Base-by-base conservation (phyloP, 1,140 invertebrate genomes). In the Anoplolepis gracilipes region DNA sequence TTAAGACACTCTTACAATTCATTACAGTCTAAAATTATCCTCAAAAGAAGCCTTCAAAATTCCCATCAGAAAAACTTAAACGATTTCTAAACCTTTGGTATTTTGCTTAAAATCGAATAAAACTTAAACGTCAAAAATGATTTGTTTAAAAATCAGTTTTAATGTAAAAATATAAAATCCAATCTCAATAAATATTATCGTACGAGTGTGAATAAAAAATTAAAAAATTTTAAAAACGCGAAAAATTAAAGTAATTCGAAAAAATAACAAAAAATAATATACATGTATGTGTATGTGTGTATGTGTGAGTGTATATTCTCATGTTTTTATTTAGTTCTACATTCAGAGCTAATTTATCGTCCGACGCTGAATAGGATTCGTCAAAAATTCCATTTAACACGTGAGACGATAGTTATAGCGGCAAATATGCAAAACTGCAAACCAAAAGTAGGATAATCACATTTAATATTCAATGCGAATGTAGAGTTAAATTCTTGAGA, bases 51-150 rank as follows among this genome's bases (percentile, higher is more conserved):
- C 13, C 2, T 49, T 25, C 2, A 33, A 8, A 49, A 82, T 72
- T 1, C 36, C 2, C 13, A 61, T 39, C 6, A 39, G 25, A 36
- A 59, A 53, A 75, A 13, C 70, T 73, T 57, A 57, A 33, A 70
- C 1, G 36, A 7, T 72, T 72, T 16, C n/a, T 36, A n/a, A 70
- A 16, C 0, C 46, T 73, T 59, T 75, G 11, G 1, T 39, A 36
- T 28, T 39, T n/a, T 36, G 33, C 3, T 8, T 25, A 22, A 59
- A 36, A 33, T 59, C 16, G 1, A 64, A 76, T 30, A 28, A 36
- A 6, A 65, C 64, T 65, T 65, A 64, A 64, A 42, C 22, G 13
- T 77, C 30, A 77, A 77, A 75, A 77, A 2, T 46, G 7, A 77
- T 49, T 49, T 19, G 46, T 49, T 49, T 49, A 49, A 19, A 49